Percentiles rank a stretch among this genome's conserved stretches.
phyloP scores from a whole-genome alignment of 1,140 invertebrate genomes.

The Drosophila quadrilineata region DNA sequence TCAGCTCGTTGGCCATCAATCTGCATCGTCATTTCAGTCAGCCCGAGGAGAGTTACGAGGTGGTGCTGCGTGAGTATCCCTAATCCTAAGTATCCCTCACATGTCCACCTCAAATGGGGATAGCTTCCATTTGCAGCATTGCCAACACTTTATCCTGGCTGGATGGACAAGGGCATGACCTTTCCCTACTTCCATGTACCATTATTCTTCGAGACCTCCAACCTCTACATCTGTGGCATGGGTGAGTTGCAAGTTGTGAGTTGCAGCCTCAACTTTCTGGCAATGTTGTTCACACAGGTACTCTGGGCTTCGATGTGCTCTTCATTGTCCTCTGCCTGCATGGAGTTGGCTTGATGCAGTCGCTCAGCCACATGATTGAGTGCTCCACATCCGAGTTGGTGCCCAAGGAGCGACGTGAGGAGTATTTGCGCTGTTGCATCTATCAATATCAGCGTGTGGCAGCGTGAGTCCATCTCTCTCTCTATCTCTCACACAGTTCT shows the following conservation, averaged over 20 bases:
- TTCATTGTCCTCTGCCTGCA: conserved; percentile 70
- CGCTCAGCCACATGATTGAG: conserved; percentile 55
- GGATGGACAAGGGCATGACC: conserved; percentile 55
- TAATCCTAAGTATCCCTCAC: too few relatives aligned
- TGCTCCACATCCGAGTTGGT: conserved; percentile 51
- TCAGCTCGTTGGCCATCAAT: conserved; percentile 41
- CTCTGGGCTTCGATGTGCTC: conserved; percentile 67
- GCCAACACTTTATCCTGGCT: conserved; percentile 57
- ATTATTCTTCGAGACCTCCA: conserved; percentile 45
- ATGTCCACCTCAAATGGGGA: too few relatives aligned
- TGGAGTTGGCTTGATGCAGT: conserved; percentile 53
- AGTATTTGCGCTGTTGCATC: conserved; percentile 66
- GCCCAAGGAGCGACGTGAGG: conserved; percentile 47
- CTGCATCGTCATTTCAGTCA: conserved; percentile 34
- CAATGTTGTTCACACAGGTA: conserved; percentile 31
- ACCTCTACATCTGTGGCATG: conserved; percentile 64
- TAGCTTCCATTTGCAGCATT: conserved; percentile 35
- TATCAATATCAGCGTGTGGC: conserved; percentile 63
- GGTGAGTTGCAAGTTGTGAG: conserved; percentile 51
- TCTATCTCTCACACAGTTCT: background rate
- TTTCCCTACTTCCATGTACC: conserved; percentile 68
- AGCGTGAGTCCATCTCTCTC: conserved; percentile 16
- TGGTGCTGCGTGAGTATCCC: conserved; percentile 48
- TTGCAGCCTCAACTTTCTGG: background rate
- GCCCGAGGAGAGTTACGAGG: conserved; percentile 30